Percentiles rank a stretch among this genome's conserved stretches.
Evolutionary conservation across 2,797 vertebrate genomes (phyloP).

Genomic region (Tauraco hartlaubi): DNA sequence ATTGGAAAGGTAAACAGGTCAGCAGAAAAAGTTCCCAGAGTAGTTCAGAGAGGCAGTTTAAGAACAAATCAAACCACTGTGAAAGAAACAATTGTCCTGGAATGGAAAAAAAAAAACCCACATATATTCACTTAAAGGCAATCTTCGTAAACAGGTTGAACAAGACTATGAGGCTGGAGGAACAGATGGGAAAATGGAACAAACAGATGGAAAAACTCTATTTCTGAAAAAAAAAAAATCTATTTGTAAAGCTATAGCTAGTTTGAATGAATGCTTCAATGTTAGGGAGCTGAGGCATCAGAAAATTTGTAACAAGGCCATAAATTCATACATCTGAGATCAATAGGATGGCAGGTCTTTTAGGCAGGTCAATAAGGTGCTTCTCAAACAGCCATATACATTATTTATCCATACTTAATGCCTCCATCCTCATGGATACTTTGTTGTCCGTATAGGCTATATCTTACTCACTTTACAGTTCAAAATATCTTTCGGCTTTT

Average conservation of each 20-base stretch:
- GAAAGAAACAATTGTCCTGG: conserved; percentile 15
- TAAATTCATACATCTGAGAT: conserved; percentile 39
- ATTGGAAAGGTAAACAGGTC: not conserved
- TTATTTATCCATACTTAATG: not conserved
- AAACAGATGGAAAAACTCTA: conserved; percentile 83
- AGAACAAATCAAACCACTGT: not conserved
- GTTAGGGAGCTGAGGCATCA: conserved; percentile 68
- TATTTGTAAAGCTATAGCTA: conserved; percentile 78
- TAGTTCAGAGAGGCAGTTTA: not conserved
- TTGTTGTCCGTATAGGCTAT: not conserved
- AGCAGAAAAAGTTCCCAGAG: not conserved
- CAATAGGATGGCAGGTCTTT: not conserved
- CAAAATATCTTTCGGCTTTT: not conserved
- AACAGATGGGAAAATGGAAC: conserved; percentile 83
- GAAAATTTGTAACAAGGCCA: conserved; percentile 64
- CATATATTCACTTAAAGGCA: conserved; percentile 64
- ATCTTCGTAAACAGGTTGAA: conserved; percentile 73
- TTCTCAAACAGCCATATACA: not conserved
- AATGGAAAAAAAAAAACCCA: not conserved
- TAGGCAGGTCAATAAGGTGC: not conserved
- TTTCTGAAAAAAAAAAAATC: conserved; percentile 64
- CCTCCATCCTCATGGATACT: not conserved
- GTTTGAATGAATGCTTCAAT: conserved; percentile 71
- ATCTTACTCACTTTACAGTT: not conserved
- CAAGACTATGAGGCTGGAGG: conserved; percentile 71